These are phyloP conservation scores for Manis javanica DNA, from an alignment of 2,797 vertebrate genomes.

Conservation along the genomic window DNA sequence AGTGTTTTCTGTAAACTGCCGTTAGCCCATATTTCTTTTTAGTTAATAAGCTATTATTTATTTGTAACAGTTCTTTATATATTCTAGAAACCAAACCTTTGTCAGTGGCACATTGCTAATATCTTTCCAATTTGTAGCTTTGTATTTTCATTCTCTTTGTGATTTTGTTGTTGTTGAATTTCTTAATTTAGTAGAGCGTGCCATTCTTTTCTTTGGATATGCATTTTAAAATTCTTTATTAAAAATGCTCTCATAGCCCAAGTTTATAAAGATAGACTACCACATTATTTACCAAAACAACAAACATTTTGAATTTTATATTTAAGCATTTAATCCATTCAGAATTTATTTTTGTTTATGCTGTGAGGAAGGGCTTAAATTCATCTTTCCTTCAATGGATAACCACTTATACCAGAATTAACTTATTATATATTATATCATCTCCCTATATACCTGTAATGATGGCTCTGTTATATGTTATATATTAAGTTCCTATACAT, in stretches of 20 bases:
- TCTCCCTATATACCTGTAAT: not conserved
- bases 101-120: not conserved
- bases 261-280: not conserved
- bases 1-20: not conserved
- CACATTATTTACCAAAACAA: not conserved
- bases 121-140: not conserved
- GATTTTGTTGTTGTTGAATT: not conserved
- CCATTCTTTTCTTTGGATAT: not conserved
- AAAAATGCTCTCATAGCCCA: not conserved
- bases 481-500: not conserved
- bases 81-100: no score
- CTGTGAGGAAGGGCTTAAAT: not conserved
- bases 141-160: not conserved
- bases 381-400: not conserved
- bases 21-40: not conserved
- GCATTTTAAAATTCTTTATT: not conserved
- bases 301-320: not conserved
- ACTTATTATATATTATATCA: not conserved
- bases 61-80: not conserved
- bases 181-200: not conserved
- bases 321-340: not conserved
- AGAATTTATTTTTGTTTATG: not conserved
- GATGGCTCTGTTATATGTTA: not conserved
- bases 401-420: not conserved
- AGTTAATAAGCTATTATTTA: not conserved